These are phyloP conservation scores for Dendronephthya gigantea DNA, from an alignment of 64 coral and sea anemone species.

Conservation along the genomic window DNA sequence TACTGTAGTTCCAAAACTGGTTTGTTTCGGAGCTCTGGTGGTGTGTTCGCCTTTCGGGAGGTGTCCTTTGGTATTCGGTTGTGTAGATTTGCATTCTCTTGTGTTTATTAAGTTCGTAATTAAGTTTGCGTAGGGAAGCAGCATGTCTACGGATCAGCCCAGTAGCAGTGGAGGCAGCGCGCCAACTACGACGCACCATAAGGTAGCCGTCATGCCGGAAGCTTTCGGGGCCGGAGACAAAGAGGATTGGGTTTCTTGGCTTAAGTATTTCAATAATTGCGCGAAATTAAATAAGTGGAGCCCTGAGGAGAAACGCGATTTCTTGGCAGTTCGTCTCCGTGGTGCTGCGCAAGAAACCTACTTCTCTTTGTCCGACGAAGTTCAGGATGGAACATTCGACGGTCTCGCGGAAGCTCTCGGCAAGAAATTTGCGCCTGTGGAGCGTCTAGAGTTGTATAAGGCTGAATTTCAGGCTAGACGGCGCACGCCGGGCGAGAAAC, in stretches of 20 bases:
- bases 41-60: no score
- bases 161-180: background rate
- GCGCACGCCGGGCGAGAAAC: constrained; percentile 10
- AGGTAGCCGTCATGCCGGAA: constrained; percentile 31
- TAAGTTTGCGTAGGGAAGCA: no score
- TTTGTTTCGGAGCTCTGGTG: no score
- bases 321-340: no score
- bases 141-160: no score
- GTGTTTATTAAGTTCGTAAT: no score
- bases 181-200: background rate
- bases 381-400: background rate
- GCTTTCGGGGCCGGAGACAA: constrained; percentile 13
- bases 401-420: background rate
- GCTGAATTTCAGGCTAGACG: background rate
- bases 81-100: no score
- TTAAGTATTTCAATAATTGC: constrained; percentile 22
- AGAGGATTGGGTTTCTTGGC: background rate
- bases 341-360: constrained; percentile 36
- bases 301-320: no score
- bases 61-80: no score
- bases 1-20: no score
- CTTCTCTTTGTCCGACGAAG: background rate
- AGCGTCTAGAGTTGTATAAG: constrained; percentile 23
- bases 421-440: constrained; percentile 13
- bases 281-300: constrained; percentile 4